Conservation (phyloP, 35 echinoderm and acorn worm species). For the Apostichopus japonicus region DNA sequence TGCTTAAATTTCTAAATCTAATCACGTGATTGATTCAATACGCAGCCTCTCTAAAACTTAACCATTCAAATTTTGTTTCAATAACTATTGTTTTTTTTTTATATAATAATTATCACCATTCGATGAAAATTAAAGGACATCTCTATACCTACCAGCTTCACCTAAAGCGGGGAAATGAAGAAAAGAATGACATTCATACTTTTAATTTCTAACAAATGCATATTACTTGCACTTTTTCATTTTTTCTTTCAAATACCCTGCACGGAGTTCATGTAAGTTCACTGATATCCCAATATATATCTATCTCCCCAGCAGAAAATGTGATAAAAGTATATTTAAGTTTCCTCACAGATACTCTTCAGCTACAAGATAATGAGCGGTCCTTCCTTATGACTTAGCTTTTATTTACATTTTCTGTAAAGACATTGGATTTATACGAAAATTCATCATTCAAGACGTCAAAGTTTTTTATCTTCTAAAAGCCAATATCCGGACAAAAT, state of each 20-base stretch:
- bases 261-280: conserved; percentile 1
- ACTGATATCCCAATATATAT: not conserved
- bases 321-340: not conserved
- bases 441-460: conserved; percentile 28
- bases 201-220: no score
- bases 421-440: not conserved
- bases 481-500: conserved; percentile 37
- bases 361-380: conserved; percentile 14
- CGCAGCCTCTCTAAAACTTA: no score
- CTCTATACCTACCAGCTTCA: no score
- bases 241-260: not conserved
- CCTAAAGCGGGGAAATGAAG: no score
- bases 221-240: not conserved
- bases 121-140: no score
- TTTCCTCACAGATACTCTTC: not conserved
- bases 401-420: not conserved
- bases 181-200: no score
- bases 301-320: not conserved
- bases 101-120: no score
- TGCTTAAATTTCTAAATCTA: no score
- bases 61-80: no score
- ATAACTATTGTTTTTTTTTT: no score
- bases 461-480: conserved; percentile 17
- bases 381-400: not conserved
- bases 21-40: no score